Evolutionary conservation across 2,113 vertebrate species (phyloP).

Genomic region (Lepisosteus osseus): DNA sequence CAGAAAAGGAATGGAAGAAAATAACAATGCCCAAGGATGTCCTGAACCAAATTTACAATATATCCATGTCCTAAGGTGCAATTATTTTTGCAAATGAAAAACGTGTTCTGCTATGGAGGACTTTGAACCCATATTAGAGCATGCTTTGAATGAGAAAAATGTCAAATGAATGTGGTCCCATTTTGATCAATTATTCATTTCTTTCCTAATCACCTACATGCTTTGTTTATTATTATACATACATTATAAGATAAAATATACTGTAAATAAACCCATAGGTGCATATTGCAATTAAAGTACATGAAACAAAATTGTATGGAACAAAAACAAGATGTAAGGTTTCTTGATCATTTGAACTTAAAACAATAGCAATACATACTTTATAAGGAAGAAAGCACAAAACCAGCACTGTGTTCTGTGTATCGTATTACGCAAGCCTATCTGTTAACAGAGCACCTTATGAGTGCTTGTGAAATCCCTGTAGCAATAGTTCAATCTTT

Average conservation of each 20-base stretch:
- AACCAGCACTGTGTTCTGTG: neutral
- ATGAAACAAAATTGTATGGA: neutral
- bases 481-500: too few species aligned
- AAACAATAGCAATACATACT: neutral
- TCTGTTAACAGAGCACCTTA: neutral
- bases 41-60: neutral
- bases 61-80: too few species aligned
- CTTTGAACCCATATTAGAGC: neutral
- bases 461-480: too few species aligned
- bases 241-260: neutral
- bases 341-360: constrained; percentile 14
- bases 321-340: constrained; percentile 1
- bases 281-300: constrained; percentile 15
- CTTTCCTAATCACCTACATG: constrained; percentile 6
- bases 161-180: constrained; percentile 8
- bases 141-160: neutral
- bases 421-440: neutral
- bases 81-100: neutral
- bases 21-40: too few species aligned
- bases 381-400: constrained; percentile 5
- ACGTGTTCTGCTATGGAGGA: neutral
- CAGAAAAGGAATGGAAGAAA: neutral
- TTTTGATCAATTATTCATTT: constrained; percentile 21
- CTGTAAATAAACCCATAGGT: neutral
- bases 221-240: constrained; percentile 5